Evolutionary conservation across 2,888 invertebrate genomes (phyloP), one percentile per base, ranked within the genome.

Genomic region (Rotaria socialis): DNA sequence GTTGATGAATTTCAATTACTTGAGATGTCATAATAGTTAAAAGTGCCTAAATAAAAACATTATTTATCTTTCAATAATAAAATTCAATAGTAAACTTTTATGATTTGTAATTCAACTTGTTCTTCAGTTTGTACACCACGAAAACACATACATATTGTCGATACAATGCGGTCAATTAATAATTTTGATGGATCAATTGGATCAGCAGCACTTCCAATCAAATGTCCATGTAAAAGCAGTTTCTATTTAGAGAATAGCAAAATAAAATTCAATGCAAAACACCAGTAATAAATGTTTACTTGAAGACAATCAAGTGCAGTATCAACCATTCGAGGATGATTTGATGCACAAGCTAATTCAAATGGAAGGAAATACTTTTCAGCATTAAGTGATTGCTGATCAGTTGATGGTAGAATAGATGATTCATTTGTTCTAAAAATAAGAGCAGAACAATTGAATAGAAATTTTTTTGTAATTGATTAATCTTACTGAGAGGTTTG

Each of bases 321-420:
- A 41, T 96, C 96, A 3, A 98, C 97, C 90, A 99, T 97, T 88
- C 96, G 93, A 8, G 97, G 94, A 86, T 96, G 95, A 92, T 96
- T 96, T 90, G 97, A 97, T 91, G 97, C 96, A 91, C 98, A 99
- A 1, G 99, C 98, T 90, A 99, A 92, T 91, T 99, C 99, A 91
- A 99, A 99, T 2, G 99, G 98, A 89, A 84, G n/a, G 56, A 86
- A 86, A 86, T 86, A 86, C 56, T 86, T 85, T 85, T 86, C 86
- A 85, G 85, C 85, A 80, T 86, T 85, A 7, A 80, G 4, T 47
- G n/a, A n/a, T n/a, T 80, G 80, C 3, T 43, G 47, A 47, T 24
- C 14, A 47, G 80, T 80, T 4, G 80, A 80, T n/a, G 80, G 80
- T n/a, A 80, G 47, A 47, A 80, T n/a, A 7, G 80, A 80, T 8